These are phyloP conservation scores for Phlogophora meticulosa DNA, from an alignment of 2,888 invertebrate genomes.

Conservation along the genomic window DNA sequence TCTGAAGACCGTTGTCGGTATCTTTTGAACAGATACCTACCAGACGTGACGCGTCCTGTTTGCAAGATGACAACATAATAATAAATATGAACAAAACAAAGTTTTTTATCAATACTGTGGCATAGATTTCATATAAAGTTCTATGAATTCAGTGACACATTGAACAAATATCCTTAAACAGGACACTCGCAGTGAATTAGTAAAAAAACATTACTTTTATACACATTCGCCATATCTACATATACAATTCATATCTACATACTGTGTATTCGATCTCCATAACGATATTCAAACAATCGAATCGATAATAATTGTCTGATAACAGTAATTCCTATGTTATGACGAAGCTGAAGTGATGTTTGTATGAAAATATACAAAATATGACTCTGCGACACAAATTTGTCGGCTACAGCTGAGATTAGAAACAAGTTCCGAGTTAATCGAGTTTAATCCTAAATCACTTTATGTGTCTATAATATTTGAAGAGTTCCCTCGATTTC, in stretches of 20 bases:
- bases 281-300: constrained; percentile 57
- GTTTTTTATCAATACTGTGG: constrained; percentile 17
- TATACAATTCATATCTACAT: constrained; percentile 22
- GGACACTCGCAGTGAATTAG: neutral
- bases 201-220: constrained; percentile 2
- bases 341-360: constrained; percentile 34
- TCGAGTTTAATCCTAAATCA: too few relatives aligned
- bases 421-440: too few relatives aligned
- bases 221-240: neutral
- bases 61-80: constrained; percentile 9
- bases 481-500: too few relatives aligned
- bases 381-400: neutral
- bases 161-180: neutral
- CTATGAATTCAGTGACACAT: constrained; percentile 29
- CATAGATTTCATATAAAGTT: neutral
- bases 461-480: too few relatives aligned
- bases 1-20: neutral
- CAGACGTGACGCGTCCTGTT: constrained; percentile 1
- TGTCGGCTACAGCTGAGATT: too few relatives aligned
- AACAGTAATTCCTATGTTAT: constrained; percentile 59
- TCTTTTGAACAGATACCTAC: constrained; percentile 3
- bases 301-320: constrained; percentile 58
- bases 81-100: constrained; percentile 29
- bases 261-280: constrained; percentile 28
- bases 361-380: constrained; percentile 11